Evolutionary conservation across 2,113 vertebrate species (phyloP), one percentile per base, ranked within the genome.

Genomic region (Calonectris borealis): DNA sequence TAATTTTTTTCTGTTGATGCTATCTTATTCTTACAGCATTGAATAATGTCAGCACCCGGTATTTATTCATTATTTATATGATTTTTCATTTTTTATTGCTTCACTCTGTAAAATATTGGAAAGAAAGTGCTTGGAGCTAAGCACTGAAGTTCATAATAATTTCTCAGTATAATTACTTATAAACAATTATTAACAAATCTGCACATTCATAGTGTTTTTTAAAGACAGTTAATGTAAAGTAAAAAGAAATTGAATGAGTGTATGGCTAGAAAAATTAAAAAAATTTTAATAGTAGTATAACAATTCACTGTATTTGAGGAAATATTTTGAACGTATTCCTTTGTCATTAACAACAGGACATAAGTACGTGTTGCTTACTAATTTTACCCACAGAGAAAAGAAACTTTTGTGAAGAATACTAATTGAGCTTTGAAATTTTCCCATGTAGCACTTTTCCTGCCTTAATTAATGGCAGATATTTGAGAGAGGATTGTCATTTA

Each of bases 391-490:
- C 52, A 90, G 49, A 87, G 52, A 95, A 86, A 83, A 52, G 7
- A 52, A 64, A 36, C 0, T 79, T 81, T 57, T 76, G 17, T 82
- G 26, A 80, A 76, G 71, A 82, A 62, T 72, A 48, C 9, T 40
- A 72, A 72, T 15, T 31, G 49, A 87, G 31, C 27, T 83, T 94
- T 96, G 78, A 96, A 93, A 90, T 92, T 82, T 62, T 65, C 49
- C 11, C 14, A 7, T 26, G 2, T 44, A 81, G 21, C 7, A 46
- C 29, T 90, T 96, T 90, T 54, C 7, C 42, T 88, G 44, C 54
- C 32, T 95, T 95, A 51, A 71, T 76, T 96, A 95, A 83, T 82
- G 57, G 77, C 32, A 84, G 44, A 57, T 88, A 80, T 73, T 89
- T 96, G 36, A 88, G 86, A 96, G 10, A 51, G 9, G 75, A n/a